Conservation (phyloP, 1,140 invertebrate species). For the Lerema accius region DNA sequence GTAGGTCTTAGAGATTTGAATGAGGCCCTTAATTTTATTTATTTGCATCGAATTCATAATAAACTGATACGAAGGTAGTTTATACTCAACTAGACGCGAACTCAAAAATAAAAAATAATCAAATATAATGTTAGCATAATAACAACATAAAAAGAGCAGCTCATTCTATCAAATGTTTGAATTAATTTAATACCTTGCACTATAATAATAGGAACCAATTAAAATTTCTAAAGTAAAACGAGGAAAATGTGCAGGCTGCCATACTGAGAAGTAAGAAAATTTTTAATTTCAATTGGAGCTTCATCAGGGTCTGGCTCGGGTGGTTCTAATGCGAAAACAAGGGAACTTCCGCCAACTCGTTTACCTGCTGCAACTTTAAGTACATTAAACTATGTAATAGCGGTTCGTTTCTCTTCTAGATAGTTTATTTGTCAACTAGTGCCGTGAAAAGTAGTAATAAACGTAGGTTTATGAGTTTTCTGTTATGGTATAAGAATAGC, state of each 20-base stretch:
- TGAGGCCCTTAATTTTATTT: too few relatives aligned
- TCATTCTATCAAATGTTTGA: too few relatives aligned
- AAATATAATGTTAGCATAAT: too few relatives aligned
- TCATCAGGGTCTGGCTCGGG: conserved; percentile 36
- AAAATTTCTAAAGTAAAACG: conserved; percentile 19
- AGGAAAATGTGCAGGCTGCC: neutral
- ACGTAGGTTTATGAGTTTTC: conserved; percentile 44
- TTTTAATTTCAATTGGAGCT: conserved; percentile 45
- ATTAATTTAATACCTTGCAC: too few relatives aligned
- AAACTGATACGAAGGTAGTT: too few relatives aligned
- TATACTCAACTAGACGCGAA: too few relatives aligned
- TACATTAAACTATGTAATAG: conserved; percentile 55
- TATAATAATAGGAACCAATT: neutral
- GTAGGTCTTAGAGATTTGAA: too few relatives aligned
- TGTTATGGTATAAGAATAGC: too few relatives aligned
- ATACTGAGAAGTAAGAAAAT: conserved; percentile 25
- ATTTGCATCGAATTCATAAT: too few relatives aligned
- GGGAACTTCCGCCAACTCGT: conserved; percentile 47
- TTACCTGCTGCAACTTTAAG: conserved; percentile 49
- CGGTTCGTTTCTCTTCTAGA: conserved; percentile 42
- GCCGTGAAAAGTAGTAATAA: conserved; percentile 63
- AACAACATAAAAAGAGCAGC: too few relatives aligned
- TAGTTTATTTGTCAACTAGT: conserved; percentile 59
- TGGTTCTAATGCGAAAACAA: conserved; percentile 45
- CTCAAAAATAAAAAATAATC: too few relatives aligned